Evolutionary conservation across 2,888 invertebrate genomes (phyloP).

Genomic region (Rhorus exstirpatorius): DNA sequence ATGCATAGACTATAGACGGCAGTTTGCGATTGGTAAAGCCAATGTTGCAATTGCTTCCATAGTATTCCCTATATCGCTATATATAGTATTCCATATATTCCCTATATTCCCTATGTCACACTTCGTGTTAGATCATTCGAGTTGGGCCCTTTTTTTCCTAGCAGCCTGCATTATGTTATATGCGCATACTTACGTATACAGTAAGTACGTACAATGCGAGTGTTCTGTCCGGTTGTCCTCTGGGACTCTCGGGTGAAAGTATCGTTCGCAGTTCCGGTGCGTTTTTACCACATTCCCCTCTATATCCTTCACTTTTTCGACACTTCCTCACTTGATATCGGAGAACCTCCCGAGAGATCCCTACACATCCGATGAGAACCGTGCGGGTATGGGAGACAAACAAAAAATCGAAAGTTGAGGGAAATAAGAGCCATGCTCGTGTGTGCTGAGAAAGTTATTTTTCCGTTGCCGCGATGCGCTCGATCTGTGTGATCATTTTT

Average conservation of each 20-base stretch:
- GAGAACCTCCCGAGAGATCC: constrained; percentile 47
- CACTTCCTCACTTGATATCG: constrained; percentile 65
- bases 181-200: not conserved
- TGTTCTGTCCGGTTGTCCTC: constrained; percentile 40
- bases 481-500: too few relatives aligned
- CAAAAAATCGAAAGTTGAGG: constrained; percentile 9
- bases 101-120: too few relatives aligned
- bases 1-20: too few relatives aligned
- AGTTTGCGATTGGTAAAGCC: too few relatives aligned
- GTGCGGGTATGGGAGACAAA: constrained; percentile 58
- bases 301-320: constrained; percentile 23
- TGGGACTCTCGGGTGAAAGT: constrained; percentile 58
- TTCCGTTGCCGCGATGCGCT: too few relatives aligned
- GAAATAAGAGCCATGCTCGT: not conserved
- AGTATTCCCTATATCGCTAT: too few relatives aligned
- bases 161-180: not conserved
- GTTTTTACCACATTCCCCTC: constrained; percentile 46
- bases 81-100: too few relatives aligned
- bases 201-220: not conserved
- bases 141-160: not conserved
- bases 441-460: not conserved
- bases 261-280: constrained; percentile 66
- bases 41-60: too few relatives aligned
- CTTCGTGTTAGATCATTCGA: not conserved
- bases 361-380: constrained; percentile 41